Evolutionary conservation across 2,113 vertebrate species (phyloP).

Genomic region (Aepyceros melampus): DNA sequence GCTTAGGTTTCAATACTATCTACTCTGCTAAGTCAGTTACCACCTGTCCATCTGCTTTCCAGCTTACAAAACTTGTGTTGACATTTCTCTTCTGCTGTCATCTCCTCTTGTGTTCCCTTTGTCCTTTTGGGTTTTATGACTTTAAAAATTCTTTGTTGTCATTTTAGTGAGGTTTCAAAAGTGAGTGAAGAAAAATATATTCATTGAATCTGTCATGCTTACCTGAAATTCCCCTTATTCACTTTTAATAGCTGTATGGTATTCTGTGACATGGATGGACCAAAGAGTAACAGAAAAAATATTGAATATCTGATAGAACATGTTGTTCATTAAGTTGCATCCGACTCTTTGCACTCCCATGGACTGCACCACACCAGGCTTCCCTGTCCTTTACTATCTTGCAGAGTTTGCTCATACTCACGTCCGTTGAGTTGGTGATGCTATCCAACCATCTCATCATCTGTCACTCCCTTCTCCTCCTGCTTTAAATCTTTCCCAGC

Average conservation of each 20-base stretch:
- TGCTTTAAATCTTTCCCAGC: background rate
- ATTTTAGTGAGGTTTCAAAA: conserved; percentile 9
- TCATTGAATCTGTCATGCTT: background rate
- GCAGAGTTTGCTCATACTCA: background rate
- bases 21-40: conserved; percentile 26
- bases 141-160: conserved; percentile 12
- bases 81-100: conserved; percentile 36
- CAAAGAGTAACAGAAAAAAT: background rate
- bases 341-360: background rate
- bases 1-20: conserved; percentile 35
- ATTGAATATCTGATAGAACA: background rate
- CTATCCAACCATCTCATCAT: background rate
- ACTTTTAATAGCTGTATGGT: background rate
- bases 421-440: background rate
- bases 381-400: background rate
- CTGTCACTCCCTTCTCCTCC: background rate
- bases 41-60: conserved; percentile 3
- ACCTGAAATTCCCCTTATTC: background rate
- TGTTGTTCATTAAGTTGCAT: background rate
- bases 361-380: background rate
- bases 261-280: background rate
- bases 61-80: conserved; percentile 32
- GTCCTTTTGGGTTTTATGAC: background rate
- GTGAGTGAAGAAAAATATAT: background rate
- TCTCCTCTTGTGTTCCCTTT: conserved; percentile 15